Base-by-base conservation (phyloP, 2,888 invertebrate genomes). In the Polylopha cassiicola region DNA sequence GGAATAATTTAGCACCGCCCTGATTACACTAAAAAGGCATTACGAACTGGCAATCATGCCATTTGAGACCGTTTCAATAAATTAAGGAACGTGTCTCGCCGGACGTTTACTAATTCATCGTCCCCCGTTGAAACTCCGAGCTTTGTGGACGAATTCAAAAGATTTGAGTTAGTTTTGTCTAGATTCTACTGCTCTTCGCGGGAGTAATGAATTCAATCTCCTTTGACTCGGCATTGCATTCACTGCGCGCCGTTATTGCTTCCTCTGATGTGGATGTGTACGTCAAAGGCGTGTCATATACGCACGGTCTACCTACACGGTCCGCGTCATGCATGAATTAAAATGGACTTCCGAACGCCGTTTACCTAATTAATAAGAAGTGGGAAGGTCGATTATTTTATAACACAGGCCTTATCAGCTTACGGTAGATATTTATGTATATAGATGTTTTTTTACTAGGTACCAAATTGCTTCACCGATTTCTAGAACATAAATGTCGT, bases 121-220 rank as follows among this genome's bases (percentile, higher is more conserved):
- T 8, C 22, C 8, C 20, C 23, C 15, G 37, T 26, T 30, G 39
- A 39, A 36, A 28, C 30, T 24, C 21, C 26, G 30, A 39, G 37
- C 37, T 42, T 45, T 38, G 48, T 42, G 38, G 46, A 43, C 39
- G 45, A 34, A 47, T 54, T 52, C 37, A 46, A 55, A 43, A 53
- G 57, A 55, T 61, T 23, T 9, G 30, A 36, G 36, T 30, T 59
- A 58, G 61, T 62, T 64, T 50, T 41, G 52, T 61, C 65, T 61
- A 59, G 62, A 64, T 64, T 54, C 37, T 46, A 53, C 61, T 60
- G 62, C 66, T 56, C 48, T 50, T 55, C 53, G 47, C 50, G 45
- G 47, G 50, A 53, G 48, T 51, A 49, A 53, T 57, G 38, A 47
- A 57, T 59, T 60, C 46, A 53, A 53, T 54, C 47, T 54, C 50